A percentile compares a stretch with the other conserved stretches of the same genome.
phyloP scores from a whole-genome alignment of 2,888 invertebrate species.

The Aplocera efformata region DNA sequence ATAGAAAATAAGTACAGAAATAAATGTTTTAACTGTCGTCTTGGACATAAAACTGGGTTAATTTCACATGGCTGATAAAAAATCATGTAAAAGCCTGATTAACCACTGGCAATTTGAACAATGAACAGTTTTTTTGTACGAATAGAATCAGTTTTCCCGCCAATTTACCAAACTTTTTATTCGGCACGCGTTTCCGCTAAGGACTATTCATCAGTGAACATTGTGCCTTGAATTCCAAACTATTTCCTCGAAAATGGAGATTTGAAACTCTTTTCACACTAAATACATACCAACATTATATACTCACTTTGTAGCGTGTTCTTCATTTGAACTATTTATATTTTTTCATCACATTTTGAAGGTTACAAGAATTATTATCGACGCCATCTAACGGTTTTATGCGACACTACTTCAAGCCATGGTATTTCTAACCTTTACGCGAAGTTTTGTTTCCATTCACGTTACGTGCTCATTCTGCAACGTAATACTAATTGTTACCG shows the following conservation, averaged over 20 bases:
- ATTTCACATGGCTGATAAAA: too few relatives aligned
- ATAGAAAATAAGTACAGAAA: too few relatives aligned
- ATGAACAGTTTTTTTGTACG: neutral
- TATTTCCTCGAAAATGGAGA: neutral
- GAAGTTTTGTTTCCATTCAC: constrained; percentile 4
- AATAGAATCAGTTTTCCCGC: constrained; percentile 12
- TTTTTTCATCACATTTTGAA: neutral
- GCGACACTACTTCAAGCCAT: constrained; percentile 11
- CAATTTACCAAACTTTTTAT: constrained; percentile 20
- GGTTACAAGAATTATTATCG: neutral
- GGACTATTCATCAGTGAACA: constrained; percentile 15
- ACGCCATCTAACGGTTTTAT: constrained; percentile 21
- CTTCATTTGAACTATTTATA: too few relatives aligned
- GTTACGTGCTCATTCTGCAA: neutral
- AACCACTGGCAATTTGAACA: neutral
- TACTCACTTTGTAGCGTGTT: too few relatives aligned
- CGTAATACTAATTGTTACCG: constrained; percentile 18
- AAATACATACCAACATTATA: too few relatives aligned
- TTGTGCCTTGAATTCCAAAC: constrained; percentile 20
- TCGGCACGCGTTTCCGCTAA: constrained; percentile 18
- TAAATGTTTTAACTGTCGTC: too few relatives aligned
- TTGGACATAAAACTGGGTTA: too few relatives aligned
- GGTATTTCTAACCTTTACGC: constrained; percentile 1
- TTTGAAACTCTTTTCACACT: constrained; percentile 1
- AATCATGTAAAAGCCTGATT: neutral